Percentiles rank a stretch among this genome's conserved stretches.
These are phyloP conservation scores for Sinocyclocheilus anophthalmus DNA, from an alignment of 2,113 vertebrate species.

Conservation along the genomic window DNA sequence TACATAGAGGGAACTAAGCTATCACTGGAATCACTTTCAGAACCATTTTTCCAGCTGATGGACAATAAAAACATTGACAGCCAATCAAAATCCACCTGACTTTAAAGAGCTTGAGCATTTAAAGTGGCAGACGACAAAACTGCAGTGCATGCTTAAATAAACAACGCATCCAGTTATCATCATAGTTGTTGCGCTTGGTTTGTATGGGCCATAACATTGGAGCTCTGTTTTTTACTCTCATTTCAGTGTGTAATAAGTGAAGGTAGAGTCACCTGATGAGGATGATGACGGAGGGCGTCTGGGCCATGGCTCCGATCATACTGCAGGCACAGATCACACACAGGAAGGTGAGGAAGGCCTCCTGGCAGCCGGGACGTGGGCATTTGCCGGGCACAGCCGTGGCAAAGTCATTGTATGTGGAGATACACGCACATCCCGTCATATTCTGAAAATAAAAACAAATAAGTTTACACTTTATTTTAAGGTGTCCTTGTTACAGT, in stretches of 20 bases:
- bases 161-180: too few relatives aligned
- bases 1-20: too few relatives aligned
- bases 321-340: slow-evolving; percentile 96
- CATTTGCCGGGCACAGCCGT: slow-evolving; percentile 89
- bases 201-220: not conserved
- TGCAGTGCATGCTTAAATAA: too few relatives aligned
- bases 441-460: slow-evolving; percentile 84
- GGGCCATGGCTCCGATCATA: slow-evolving; percentile 97
- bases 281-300: slow-evolving; percentile 97
- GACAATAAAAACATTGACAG: too few relatives aligned
- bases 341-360: slow-evolving; percentile 92
- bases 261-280: slow-evolving; percentile 85
- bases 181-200: not conserved
- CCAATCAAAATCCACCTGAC: too few relatives aligned
- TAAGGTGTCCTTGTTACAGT: too few relatives aligned
- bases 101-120: too few relatives aligned
- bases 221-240: not conserved
- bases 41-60: too few relatives aligned
- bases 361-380: slow-evolving; percentile 89
- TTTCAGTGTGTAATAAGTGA: too few relatives aligned
- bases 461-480: too few relatives aligned
- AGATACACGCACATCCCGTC: slow-evolving; percentile 86
- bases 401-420: slow-evolving; percentile 69
- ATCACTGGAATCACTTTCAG: too few relatives aligned
- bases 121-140: not conserved